Evolutionary conservation across 2,888 invertebrate species (phyloP).

Genomic region (Conistra vaccinii): DNA sequence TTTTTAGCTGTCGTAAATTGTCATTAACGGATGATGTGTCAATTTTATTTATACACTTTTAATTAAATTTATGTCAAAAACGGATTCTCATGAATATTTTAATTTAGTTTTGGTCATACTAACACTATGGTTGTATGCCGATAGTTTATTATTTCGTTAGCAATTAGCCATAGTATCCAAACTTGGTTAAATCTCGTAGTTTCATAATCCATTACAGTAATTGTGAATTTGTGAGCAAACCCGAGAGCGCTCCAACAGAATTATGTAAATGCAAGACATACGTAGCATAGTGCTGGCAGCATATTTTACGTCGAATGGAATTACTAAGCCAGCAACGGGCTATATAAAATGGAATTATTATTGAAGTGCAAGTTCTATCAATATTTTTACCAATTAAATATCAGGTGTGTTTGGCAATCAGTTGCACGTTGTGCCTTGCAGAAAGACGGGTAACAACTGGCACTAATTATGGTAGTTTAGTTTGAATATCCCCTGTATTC

Average conservation of each 20-base stretch:
- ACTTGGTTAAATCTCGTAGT: slow-evolving; percentile 51
- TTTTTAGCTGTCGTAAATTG: background rate
- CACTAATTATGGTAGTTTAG: no score
- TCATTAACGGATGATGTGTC: background rate
- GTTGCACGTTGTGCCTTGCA: background rate
- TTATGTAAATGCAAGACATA: slow-evolving; percentile 48
- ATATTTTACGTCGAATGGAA: slow-evolving; percentile 22
- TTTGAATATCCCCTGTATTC: no score
- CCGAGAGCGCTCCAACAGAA: slow-evolving; percentile 47
- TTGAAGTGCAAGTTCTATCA: slow-evolving; percentile 3
- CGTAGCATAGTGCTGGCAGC: slow-evolving; percentile 22
- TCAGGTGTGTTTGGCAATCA: background rate
- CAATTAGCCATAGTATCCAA: slow-evolving; percentile 21
- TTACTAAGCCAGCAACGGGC: slow-evolving; percentile 7
- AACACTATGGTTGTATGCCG: background rate
- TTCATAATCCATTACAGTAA: slow-evolving; percentile 63
- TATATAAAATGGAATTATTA: slow-evolving; percentile 1
- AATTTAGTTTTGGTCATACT: background rate
- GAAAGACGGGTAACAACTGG: no score
- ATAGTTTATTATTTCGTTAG: slow-evolving; percentile 24
- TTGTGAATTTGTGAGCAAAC: slow-evolving; percentile 61
- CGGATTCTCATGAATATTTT: slow-evolving; percentile 24
- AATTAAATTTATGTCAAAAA: slow-evolving; percentile 19
- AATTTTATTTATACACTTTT: slow-evolving; percentile 3
- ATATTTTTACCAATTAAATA: slow-evolving; percentile 2